Evolutionary conservation across 2,888 invertebrate species (phyloP), one percentile per base, ranked within the genome.

Genomic region (Ophion costatus): DNA sequence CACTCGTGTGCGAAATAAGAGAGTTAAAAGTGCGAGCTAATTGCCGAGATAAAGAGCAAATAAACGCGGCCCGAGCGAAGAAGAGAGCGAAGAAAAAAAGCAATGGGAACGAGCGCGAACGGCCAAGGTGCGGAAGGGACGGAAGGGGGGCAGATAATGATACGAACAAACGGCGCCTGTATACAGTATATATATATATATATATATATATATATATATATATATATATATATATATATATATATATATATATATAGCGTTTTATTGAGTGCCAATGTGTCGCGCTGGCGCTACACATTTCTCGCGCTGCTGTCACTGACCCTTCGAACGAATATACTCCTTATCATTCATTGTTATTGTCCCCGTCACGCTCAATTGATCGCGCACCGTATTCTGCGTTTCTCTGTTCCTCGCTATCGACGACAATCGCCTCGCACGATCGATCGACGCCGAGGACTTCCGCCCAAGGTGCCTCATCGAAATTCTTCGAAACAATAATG

Each of bases 241-340:
- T 33, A 45, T 75, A 67, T 38, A 29, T 67, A 64, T 33, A 74
- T 61, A 67, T 59, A 33, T 42, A 20, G 22, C 29, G 66, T 66
- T 70, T 80, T 84, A 80, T 85, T 82, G 57, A 76, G 82, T 82
- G 82, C 79, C 85, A 73, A 80, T 85, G 79, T 66, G 85, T 85
- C 85, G 84, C 66, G 33, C 66, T 20, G 64, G 75, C 78, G 69
- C 45, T 71, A 66, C 33, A 33, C 20, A 71, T 74, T 74, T 57
- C 66, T 66, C 29, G 33, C 17, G 14, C 14, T 22, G 75, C 82
- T 82, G 84, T 76, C 84, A 82, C 66, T 79, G 84, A 85, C 84
- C 84, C 79, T 76, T 45, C 42, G 76, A 67, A 56, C 61, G 57
- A 80, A 64, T 29, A 51, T 22, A 69, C 70, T 74, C 57, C 20